Percentiles rank a stretch among this genome's conserved stretches.
These are phyloP conservation scores for Hirtodrosophila histrioides DNA, from an alignment of 2,888 invertebrate species.

Conservation along the genomic window DNA sequence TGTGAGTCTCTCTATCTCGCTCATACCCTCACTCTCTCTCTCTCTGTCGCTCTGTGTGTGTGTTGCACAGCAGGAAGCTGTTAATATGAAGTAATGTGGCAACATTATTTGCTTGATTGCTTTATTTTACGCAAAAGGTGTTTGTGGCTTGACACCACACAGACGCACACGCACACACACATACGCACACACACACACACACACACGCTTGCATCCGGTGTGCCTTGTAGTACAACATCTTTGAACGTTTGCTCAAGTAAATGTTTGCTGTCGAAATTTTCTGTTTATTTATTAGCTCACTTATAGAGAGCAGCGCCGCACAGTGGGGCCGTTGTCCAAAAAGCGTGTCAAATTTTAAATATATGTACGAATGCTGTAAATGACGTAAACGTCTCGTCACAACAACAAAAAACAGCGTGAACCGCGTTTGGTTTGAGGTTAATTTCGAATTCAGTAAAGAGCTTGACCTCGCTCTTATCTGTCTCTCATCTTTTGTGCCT, in stretches of 20 bases:
- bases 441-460: too few species aligned
- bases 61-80: conserved; percentile 68
- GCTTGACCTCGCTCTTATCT: too few species aligned
- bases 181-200: conserved; percentile 14
- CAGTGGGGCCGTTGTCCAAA: background rate
- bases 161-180: conserved; percentile 32
- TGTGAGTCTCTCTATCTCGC: conserved; percentile 9
- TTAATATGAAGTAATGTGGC: conserved; percentile 77
- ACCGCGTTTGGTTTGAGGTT: too few species aligned
- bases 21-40: conserved; percentile 4
- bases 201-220: conserved; percentile 32
- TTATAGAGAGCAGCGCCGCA: conserved; percentile 42
- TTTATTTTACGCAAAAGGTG: conserved; percentile 81
- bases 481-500: too few species aligned
- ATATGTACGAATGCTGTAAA: too few species aligned
- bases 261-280: conserved; percentile 76
- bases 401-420: too few species aligned
- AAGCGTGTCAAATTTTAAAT: background rate
- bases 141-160: conserved; percentile 76
- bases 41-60: conserved; percentile 14
- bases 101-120: conserved; percentile 81
- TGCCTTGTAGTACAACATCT: conserved; percentile 52
- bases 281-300: conserved; percentile 76
- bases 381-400: too few species aligned
- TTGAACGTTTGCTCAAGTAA: conserved; percentile 73